Evolutionary conservation across 2,113 vertebrate species (phyloP), one percentile per base, ranked within the genome.

Genomic region (Thamnaconus septentrionalis): DNA sequence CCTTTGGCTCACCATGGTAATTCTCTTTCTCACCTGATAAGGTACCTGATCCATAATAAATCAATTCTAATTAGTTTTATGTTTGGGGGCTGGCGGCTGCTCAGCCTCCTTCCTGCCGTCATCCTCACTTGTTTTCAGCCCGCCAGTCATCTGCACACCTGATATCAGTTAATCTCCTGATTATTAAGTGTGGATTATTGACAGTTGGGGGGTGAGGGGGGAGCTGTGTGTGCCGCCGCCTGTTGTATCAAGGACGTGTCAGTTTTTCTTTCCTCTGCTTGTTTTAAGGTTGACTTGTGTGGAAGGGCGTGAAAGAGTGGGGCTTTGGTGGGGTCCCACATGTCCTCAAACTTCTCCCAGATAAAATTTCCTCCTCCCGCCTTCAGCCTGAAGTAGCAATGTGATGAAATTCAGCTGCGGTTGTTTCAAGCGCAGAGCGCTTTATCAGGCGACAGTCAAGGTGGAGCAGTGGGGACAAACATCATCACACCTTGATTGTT

Each of bases 11-110:
- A 77, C 91, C 90, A 86, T 91, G 88, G 92, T 93, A 92, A 95
- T 94, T 94, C 93, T 86, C 80, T 91, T 92, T 85, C 92, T 91
- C 89, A 93, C 93, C 93, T 94, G 95, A 96, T 96, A 97, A 97
- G 93, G 89, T 92, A 91, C 90, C 91, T 92, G 92, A 93, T 94
- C 93, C 92, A 94, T 96, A 94, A 93, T 94, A 93, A 95, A 96
- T 96, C 95, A 93, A 95, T 94, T 95, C 88, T 94, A 95, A 98
- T 98, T 98, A 96, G 93, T 91, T 95, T 91, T 83, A 79, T 73
- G 82, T 67, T 72, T 57, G 56, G 44, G 53, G 71, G 59, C 41
- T 80, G 84, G 68, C 57, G 18, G 56, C 65, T 46, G 67, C 43
- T 7, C 55, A 2, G 3, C 58, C 63, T 9, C 43, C 51, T 31